These are phyloP conservation scores for Tokudaia muenninki DNA, from an alignment of 2,797 vertebrate species.

Conservation along the genomic window DNA sequence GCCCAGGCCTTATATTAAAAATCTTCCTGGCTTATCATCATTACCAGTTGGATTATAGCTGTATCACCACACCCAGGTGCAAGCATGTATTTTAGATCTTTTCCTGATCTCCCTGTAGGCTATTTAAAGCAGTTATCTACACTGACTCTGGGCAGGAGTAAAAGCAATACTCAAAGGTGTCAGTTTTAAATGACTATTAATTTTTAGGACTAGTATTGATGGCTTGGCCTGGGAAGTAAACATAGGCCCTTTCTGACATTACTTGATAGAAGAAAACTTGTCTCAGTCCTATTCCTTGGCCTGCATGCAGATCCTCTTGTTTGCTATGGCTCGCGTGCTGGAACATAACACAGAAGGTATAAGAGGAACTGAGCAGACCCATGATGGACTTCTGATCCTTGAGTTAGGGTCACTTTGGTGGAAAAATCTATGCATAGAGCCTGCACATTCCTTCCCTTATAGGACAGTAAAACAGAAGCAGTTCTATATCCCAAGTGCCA, in stretches of 20 bases:
- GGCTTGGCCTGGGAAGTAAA: neutral
- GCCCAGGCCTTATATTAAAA: neutral
- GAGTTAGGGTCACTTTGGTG: neutral
- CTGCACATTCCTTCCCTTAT: neutral
- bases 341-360: neutral
- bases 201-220: neutral
- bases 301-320: neutral
- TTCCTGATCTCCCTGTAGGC: neutral
- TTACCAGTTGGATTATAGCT: neutral
- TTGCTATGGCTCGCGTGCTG: neutral
- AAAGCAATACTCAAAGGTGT: neutral
- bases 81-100: neutral
- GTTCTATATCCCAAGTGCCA: neutral
- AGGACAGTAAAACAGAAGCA: neutral
- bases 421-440: neutral
- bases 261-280: too few relatives aligned
- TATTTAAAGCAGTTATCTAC: neutral
- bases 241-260: neutral
- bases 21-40: neutral
- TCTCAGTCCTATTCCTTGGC: neutral
- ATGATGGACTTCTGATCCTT: neutral
- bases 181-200: neutral
- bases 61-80: too few relatives aligned
- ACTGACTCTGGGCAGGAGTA: neutral
- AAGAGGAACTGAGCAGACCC: neutral